These are phyloP conservation scores for Arbacia lixula DNA, from an alignment of 53 echinoderm and acorn worm genomes.

Conservation along the genomic window DNA sequence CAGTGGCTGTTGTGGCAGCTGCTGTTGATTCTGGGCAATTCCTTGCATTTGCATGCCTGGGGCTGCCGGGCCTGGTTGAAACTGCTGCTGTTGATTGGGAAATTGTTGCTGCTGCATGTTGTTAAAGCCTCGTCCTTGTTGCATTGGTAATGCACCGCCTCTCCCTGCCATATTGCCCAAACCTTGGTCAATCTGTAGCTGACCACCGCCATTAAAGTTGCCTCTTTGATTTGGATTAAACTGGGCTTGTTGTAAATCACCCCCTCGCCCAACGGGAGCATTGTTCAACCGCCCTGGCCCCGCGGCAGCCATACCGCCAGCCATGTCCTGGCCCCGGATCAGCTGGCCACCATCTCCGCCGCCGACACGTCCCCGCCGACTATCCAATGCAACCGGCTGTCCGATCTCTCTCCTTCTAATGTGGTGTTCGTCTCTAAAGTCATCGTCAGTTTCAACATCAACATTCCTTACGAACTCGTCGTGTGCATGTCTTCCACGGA, in stretches of 20 bases:
- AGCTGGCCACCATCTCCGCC: too few relatives aligned
- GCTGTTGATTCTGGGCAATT: background rate
- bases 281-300: too few relatives aligned
- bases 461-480: background rate
- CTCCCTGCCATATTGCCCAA: too few relatives aligned
- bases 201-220: too few relatives aligned
- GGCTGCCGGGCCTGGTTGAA: background rate
- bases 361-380: background rate
- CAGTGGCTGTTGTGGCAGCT: background rate
- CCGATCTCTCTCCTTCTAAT: background rate
- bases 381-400: background rate
- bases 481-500: conserved; percentile 13
- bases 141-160: too few relatives aligned
- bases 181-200: too few relatives aligned
- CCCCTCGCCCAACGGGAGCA: too few relatives aligned
- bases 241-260: too few relatives aligned
- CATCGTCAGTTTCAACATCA: background rate
- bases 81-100: background rate
- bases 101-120: conserved; percentile 7
- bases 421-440: background rate
- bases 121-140: background rate
- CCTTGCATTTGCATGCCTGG: background rate
- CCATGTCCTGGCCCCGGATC: too few relatives aligned
- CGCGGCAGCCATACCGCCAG: background rate
- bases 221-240: too few relatives aligned